Conservation (phyloP, 2,888 invertebrate species). For the Macrosiphum euphorbiae region DNA sequence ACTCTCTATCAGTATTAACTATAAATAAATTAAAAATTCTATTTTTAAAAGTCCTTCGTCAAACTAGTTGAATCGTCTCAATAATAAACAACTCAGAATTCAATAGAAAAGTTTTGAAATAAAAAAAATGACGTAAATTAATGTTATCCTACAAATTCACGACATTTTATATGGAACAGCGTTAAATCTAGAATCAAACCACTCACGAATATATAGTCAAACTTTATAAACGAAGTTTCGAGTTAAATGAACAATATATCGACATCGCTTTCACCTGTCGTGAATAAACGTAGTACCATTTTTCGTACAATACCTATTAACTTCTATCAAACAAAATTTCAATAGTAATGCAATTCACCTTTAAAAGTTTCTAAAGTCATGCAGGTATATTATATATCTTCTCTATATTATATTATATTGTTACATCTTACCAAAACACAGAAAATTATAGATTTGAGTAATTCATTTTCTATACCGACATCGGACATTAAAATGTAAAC, state of each 20-base stretch:
- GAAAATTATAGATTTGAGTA: background rate
- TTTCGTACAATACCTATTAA: background rate
- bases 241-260: background rate
- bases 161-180: background rate
- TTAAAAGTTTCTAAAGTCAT: background rate
- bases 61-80: background rate
- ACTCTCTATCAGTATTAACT: background rate
- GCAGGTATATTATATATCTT: too few relatives aligned
- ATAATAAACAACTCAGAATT: background rate
- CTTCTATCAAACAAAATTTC: background rate
- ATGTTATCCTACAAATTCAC: background rate
- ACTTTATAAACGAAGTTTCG: background rate
- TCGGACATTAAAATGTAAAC: background rate
- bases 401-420: background rate
- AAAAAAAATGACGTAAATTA: background rate
- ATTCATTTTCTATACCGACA: background rate
- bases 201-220: background rate
- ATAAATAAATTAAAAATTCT: background rate
- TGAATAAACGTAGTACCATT: background rate
- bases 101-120: background rate
- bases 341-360: background rate
- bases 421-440: background rate
- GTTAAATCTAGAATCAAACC: conserved; percentile 4
- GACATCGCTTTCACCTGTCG: background rate
- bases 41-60: background rate